Base-by-base conservation (phyloP, 2,113 vertebrate genomes). In the Hippocampus abdominalis region DNA sequence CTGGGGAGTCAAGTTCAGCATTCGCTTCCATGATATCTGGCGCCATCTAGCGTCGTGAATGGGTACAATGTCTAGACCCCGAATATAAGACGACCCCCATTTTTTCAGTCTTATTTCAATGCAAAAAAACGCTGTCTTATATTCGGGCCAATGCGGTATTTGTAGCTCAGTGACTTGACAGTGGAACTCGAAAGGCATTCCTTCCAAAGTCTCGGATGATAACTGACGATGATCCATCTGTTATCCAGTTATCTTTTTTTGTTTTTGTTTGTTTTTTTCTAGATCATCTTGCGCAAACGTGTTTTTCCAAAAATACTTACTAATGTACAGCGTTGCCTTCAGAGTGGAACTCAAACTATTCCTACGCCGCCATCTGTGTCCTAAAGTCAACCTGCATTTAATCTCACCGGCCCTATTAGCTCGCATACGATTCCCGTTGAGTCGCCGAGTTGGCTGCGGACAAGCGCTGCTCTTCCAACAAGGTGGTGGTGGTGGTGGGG, bases 401-500 rank as follows among this genome's bases (percentile, higher is more conserved):
- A 66, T 81, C 72, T 79, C 70, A 20, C 70, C 13, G 48, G 72
- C 44, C 25, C 64, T 46, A 68, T 80, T 83, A 73, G 77, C 79
- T 79, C 70, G 60, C 69, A 11, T 13, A 15, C 69, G 62, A 69
- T 67, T 70, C 65, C 70, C 39, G 53, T 72, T 72, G 68, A 73
- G 78, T 32, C 23, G 13, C 60, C 54, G 32, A 36, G 5, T 71
- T 74, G 66, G 79, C 77, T 83, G 61, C 71, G 54, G 63, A 73
- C 78, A 73, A 27, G 78, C 68, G 56, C 42, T 48, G 0, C 64
- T 80, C 60, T 69, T 74, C 78, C 80, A 82, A 48, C 27, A 36
- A 53, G 59, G 23, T 56, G 54, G n/a, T 13, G n/a, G 11, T 1
- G 54, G 54, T 7, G 54, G 23, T 0, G 46, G 16, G 63, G 69